These are phyloP conservation scores for Beroe ovata DNA, from an alignment of 37 sponge, comb jelly and placozoan species.

Conservation along the genomic window DNA sequence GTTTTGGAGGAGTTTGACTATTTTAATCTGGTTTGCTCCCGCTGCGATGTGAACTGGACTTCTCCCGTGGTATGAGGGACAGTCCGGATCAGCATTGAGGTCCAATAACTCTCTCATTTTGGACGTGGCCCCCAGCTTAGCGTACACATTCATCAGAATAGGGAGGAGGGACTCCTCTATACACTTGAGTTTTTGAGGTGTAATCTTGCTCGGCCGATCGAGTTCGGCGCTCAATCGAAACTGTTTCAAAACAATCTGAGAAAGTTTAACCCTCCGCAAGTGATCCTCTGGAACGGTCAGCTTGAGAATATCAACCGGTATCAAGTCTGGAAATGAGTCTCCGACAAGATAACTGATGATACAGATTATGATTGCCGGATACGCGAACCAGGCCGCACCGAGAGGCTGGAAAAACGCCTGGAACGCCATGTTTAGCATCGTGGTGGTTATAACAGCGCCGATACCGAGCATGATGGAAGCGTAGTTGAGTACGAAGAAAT, in stretches of 20 bases:
- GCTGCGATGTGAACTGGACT: slow-evolving; percentile 75
- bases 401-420: slow-evolving; percentile 25
- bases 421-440: slow-evolving; percentile 29
- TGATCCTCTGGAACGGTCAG: slow-evolving; percentile 60
- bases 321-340: slow-evolving; percentile 13
- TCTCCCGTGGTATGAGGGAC: slow-evolving; percentile 71
- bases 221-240: slow-evolving; percentile 15
- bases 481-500: slow-evolving; percentile 35
- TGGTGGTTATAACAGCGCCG: slow-evolving; percentile 23
- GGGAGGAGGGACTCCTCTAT: slow-evolving; percentile 47
- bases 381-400: slow-evolving; percentile 15
- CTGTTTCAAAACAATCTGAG: slow-evolving; percentile 26
- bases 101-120: slow-evolving; percentile 10
- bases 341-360: slow-evolving; percentile 12
- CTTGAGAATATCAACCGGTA: slow-evolving; percentile 2
- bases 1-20: slow-evolving; percentile 64
- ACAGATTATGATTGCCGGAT: slow-evolving; percentile 10
- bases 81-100: slow-evolving; percentile 3
- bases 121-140: slow-evolving; percentile 4
- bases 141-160: slow-evolving; percentile 43
- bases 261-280: neutral
- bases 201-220: neutral
- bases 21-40: slow-evolving; percentile 65
- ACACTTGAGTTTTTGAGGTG: slow-evolving; percentile 27
- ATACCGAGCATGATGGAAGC: slow-evolving; percentile 7